Percentiles rank a stretch among this genome's conserved stretches.
These are phyloP conservation scores for Trochalopteron elliotii DNA, from an alignment of 2,113 vertebrate species.

Conservation along the genomic window DNA sequence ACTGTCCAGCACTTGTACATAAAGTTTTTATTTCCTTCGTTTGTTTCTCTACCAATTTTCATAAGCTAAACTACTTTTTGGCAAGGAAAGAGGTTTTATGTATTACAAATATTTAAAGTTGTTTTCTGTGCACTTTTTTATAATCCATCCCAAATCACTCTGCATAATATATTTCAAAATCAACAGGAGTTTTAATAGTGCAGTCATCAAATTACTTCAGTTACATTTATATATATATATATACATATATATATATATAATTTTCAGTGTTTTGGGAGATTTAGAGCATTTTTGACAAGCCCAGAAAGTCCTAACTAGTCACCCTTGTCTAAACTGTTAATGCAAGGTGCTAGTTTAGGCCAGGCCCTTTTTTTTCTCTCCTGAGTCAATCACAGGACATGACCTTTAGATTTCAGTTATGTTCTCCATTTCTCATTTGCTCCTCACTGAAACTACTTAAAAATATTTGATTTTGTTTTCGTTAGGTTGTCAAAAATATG, in stretches of 20 bases:
- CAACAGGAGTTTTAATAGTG: not conserved
- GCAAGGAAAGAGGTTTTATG: not conserved
- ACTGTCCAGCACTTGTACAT: not conserved
- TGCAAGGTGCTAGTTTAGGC: not conserved
- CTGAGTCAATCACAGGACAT: not conserved
- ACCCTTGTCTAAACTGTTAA: not conserved
- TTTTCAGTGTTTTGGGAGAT: not conserved
- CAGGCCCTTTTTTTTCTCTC: not conserved
- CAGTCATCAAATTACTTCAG: not conserved
- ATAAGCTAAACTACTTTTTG: not conserved
- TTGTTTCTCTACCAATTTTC: not conserved
- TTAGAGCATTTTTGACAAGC: not conserved
- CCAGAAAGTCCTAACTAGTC: not conserved
- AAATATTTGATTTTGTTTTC: not conserved
- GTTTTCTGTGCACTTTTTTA: not conserved
- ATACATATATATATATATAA: not conserved
- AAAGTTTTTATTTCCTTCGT: not conserved
- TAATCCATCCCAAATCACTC: not conserved
- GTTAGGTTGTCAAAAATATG: not conserved
- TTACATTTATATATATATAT: not conserved
- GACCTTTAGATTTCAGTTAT: not conserved
- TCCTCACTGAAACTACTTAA: not conserved
- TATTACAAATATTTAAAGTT: not conserved
- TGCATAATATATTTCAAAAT: not conserved
- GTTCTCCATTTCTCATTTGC: not conserved